phyloP scores from a whole-genome alignment of 2,888 invertebrate genomes.

The Clunio marinus region DNA sequence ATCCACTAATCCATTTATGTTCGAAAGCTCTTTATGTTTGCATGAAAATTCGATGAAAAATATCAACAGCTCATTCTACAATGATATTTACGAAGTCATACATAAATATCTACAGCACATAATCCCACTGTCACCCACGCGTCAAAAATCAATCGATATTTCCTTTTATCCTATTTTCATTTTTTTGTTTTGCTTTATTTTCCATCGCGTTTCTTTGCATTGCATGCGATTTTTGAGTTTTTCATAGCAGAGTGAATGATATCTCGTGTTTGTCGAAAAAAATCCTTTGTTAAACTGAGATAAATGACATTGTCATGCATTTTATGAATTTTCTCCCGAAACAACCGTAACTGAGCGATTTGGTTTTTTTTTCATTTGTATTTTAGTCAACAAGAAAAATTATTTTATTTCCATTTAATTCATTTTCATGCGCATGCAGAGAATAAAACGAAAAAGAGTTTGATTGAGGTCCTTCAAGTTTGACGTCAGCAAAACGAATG shows the following conservation, averaged over 20 bases:
- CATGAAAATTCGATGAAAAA: conserved; percentile 28
- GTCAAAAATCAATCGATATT: conserved; percentile 35
- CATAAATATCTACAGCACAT: conserved; percentile 6
- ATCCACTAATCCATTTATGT: conserved; percentile 36
- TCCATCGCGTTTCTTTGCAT: no score
- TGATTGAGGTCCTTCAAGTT: conserved; percentile 21
- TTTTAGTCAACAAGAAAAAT: conserved; percentile 9
- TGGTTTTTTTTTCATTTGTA: background rate
- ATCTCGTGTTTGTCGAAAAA: no score
- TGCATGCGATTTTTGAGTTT: no score
- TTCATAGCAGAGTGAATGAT: no score
- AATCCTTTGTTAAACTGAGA: no score
- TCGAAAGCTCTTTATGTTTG: conserved; percentile 30
- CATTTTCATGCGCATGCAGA: background rate
- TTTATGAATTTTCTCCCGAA: no score
- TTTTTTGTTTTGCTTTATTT: no score
- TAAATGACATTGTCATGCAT: no score
- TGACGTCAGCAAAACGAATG: background rate
- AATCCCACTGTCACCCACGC: conserved; percentile 5
- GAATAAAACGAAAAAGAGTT: conserved; percentile 1
- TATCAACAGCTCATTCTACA: conserved; percentile 29
- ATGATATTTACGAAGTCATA: background rate
- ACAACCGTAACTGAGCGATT: no score
- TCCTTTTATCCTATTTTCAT: background rate
- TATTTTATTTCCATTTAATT: background rate